Evolutionary conservation across 2,797 vertebrate genomes (phyloP), one percentile per base, ranked within the genome.

Genomic region (Dendrocincla fuliginosa): DNA sequence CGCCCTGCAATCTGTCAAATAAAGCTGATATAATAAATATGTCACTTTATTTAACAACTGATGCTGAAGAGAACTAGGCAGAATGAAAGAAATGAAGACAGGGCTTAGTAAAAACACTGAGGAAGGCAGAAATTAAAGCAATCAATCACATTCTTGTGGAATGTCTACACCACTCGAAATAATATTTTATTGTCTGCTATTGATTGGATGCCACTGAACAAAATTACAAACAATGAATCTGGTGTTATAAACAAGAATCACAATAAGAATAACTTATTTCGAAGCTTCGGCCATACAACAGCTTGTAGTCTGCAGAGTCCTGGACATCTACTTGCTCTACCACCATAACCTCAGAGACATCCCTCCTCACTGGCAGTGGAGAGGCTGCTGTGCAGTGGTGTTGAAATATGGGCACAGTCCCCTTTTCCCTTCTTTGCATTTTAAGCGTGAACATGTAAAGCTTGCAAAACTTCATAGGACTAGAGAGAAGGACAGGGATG

Each of bases 1-100:
- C 41, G 0, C 89, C 55, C 87, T 9, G 18, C 96, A 95, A 97
- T 97, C 96, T 97, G 97, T 97, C 97, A 97, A 94, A 97, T 97
- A 97, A 97, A 97, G 92, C 87, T 97, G 96, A 97, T 94, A 97
- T 94, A 97, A 97, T 97, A 97, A 97, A 97, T 97, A 97, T 97
- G 97, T 96, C 96, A 95, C 91, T 97, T 96, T 97, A 97, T 95
- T 97, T 97, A 97, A 97, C 96, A 97, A 93, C 97, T 94, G 94
- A 93, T 90, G 91, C 91, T 93, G 94, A 96, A 96, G 96, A 96
- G 94, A 96, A 83, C 83, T 77, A 96, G 89, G 89, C 95, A 84
- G 92, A 94, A 84, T 70, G 94, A 96, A 96, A 97, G 92, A 95
- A 97, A 96, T 96, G 90, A 96, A 95, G 96, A 94, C 69, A 95